These are phyloP conservation scores for Guaruba guarouba DNA, from an alignment of 2,113 vertebrate species.

Conservation along the genomic window DNA sequence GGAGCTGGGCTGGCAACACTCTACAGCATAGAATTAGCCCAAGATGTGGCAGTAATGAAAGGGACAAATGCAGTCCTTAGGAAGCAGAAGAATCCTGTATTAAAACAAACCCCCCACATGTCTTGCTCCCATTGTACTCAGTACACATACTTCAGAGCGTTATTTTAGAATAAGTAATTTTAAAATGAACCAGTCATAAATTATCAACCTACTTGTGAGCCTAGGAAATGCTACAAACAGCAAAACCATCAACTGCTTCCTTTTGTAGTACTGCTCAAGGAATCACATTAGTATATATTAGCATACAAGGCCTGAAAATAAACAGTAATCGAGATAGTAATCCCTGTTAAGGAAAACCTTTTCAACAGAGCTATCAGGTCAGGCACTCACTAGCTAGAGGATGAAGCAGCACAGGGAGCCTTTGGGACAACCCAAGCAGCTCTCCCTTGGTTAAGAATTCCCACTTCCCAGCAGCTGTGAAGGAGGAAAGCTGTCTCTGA, in stretches of 20 bases:
- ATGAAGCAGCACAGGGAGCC: not conserved
- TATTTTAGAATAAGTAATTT: not conserved
- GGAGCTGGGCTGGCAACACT: not conserved
- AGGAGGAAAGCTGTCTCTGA: not conserved
- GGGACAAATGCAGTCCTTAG: not conserved
- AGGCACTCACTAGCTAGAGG: not conserved
- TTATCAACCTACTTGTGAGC: not conserved
- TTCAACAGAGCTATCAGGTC: not conserved
- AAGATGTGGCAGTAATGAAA: slow-evolving; percentile 28
- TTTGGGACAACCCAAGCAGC: not conserved
- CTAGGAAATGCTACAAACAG: not conserved
- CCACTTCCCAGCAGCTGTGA: not conserved
- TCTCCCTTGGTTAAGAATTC: not conserved
- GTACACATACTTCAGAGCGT: not conserved
- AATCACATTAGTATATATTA: not conserved
- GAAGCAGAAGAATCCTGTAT: not conserved
- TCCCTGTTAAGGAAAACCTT: not conserved
- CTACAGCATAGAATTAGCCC: not conserved
- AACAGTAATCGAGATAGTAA: not conserved
- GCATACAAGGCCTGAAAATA: not conserved
- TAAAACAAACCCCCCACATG: not conserved
- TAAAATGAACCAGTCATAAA: not conserved
- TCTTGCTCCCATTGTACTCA: not conserved
- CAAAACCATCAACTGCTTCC: not conserved
- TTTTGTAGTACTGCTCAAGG: not conserved